A percentile compares a stretch with the other conserved stretches of the same genome.
These are phyloP conservation scores for Sinocyclocheilus maitianheensis DNA, from an alignment of 2,113 vertebrate genomes.

Conservation along the genomic window DNA sequence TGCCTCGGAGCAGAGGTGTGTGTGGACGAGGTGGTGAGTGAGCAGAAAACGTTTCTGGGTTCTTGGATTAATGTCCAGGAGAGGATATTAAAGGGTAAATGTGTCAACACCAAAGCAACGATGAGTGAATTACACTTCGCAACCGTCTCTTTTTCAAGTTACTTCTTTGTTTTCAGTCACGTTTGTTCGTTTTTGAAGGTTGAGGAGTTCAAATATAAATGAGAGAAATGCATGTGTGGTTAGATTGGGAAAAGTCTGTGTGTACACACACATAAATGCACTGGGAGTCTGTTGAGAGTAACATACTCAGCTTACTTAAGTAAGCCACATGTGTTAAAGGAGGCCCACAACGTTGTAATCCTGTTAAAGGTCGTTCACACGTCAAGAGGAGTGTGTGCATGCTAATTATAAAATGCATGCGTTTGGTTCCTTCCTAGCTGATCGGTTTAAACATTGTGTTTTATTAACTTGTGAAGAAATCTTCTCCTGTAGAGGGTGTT, in stretches of 20 bases:
- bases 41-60: not conserved
- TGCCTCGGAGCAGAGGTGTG: constrained; percentile 4
- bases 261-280: not conserved
- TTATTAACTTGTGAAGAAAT: constrained; percentile 9
- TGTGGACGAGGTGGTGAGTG: constrained; percentile 52
- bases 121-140: constrained; percentile 28
- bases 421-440: constrained; percentile 1
- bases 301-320: constrained; percentile 23
- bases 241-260: not conserved
- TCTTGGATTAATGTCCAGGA: constrained; percentile 53
- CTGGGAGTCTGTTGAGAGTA: constrained; percentile 1
- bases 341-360: constrained; percentile 23
- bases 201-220: not conserved
- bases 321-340: constrained; percentile 27
- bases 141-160: constrained; percentile 18
- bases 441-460: not conserved
- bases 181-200: not conserved
- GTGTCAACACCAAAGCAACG: constrained; percentile 31
- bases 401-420: constrained; percentile 39
- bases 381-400: not conserved
- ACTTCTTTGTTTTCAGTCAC: not conserved
- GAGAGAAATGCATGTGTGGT: not conserved
- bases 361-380: constrained; percentile 16
- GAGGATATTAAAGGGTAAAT: constrained; percentile 37
- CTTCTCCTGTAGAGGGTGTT: not conserved